These are phyloP conservation scores for Neodiprion lecontei DNA, from an alignment of 1,140 invertebrate genomes.

Conservation along the genomic window DNA sequence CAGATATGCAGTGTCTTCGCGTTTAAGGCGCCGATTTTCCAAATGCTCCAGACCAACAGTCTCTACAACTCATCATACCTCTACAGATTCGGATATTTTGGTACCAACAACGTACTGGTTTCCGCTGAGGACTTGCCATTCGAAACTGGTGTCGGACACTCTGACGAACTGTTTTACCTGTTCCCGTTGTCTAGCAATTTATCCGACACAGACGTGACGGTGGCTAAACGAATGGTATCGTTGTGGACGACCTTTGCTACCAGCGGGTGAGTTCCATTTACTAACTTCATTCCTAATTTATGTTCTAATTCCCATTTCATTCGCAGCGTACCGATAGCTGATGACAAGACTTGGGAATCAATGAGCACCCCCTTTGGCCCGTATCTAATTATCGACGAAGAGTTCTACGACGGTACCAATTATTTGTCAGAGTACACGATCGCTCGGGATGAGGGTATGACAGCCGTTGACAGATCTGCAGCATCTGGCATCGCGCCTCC, in stretches of 20 bases:
- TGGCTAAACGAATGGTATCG: not conserved
- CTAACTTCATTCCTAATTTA: too few species aligned
- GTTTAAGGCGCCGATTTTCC: not conserved
- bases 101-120: not conserved
- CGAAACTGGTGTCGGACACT: not conserved
- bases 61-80: not conserved
- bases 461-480: not conserved
- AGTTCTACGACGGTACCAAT: constrained; percentile 3
- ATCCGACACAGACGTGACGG: not conserved
- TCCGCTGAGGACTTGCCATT: not conserved
- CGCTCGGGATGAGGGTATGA: not conserved
- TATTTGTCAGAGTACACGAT: not conserved
- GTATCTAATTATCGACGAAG: not conserved
- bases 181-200: not conserved
- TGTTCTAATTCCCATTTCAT: not conserved
- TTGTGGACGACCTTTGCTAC: not conserved
- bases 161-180: not conserved
- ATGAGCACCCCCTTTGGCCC: constrained; percentile 1
- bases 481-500: not conserved
- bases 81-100: constrained; percentile 5
- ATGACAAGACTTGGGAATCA: not conserved
- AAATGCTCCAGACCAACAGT: not conserved
- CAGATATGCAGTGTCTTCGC: not conserved
- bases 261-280: not conserved
- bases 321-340: not conserved